Evolutionary conservation across 2,797 vertebrate genomes (phyloP).

Genomic region (Triplophysa yarkandensis): DNA sequence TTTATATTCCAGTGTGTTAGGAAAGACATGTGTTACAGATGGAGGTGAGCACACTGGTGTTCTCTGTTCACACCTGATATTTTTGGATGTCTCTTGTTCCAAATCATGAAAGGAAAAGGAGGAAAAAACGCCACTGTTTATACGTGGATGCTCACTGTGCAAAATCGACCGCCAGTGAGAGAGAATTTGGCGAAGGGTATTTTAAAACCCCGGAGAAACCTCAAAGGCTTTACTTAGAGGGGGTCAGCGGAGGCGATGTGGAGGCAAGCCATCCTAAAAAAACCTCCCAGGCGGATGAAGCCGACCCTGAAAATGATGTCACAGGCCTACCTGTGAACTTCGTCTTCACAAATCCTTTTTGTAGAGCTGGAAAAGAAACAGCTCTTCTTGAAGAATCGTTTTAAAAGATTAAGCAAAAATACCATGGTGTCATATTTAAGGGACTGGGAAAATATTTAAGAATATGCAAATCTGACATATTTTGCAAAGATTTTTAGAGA

Average conservation of each 20-base stretch:
- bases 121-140: slow-evolving; percentile 65
- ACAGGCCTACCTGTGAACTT: slow-evolving; percentile 29
- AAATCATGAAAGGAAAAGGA: slow-evolving; percentile 50
- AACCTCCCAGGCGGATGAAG: slow-evolving; percentile 41
- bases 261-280: slow-evolving; percentile 64
- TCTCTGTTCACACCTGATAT: slow-evolving; percentile 54
- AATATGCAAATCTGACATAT: not conserved
- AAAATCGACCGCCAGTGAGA: slow-evolving; percentile 64
- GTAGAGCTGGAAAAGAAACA: not conserved
- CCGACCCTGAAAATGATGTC: slow-evolving; percentile 24
- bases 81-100: slow-evolving; percentile 53
- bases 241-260: slow-evolving; percentile 86
- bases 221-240: slow-evolving; percentile 79
- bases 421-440: too few species aligned
- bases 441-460: too few species aligned
- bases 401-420: too few species aligned
- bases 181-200: slow-evolving; percentile 74
- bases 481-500: not conserved
- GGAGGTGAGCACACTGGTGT: slow-evolving; percentile 47
- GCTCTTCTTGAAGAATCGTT: too few species aligned
- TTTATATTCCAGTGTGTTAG: slow-evolving; percentile 26
- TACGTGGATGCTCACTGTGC: slow-evolving; percentile 58
- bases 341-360: not conserved
- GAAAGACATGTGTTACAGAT: slow-evolving; percentile 8
- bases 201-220: slow-evolving; percentile 77